Percentiles rank a stretch among this genome's conserved stretches.
These are phyloP conservation scores for Sturnira hondurensis DNA, from an alignment of 2,113 vertebrate genomes.

Conservation along the genomic window DNA sequence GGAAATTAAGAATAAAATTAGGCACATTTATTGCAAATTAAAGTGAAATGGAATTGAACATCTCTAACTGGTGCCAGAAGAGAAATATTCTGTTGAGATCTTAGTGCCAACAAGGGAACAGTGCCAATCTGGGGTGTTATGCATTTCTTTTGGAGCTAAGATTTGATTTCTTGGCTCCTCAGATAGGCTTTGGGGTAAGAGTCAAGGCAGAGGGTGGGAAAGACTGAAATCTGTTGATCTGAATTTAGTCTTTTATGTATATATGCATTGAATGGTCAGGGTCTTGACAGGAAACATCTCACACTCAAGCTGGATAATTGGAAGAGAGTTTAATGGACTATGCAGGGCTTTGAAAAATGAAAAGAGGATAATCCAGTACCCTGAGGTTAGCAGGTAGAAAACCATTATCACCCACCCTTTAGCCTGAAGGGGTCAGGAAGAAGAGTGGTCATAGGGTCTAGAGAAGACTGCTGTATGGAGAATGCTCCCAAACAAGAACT, in stretches of 20 bases:
- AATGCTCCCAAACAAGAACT: not conserved
- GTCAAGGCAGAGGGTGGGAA: not conserved
- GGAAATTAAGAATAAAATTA: constrained; percentile 82
- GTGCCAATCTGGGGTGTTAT: not conserved
- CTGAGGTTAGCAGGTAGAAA: not conserved
- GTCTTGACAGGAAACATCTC: not conserved
- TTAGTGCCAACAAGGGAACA: not conserved
- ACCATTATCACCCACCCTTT: not conserved
- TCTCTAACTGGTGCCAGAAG: constrained; percentile 60
- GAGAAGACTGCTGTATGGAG: not conserved
- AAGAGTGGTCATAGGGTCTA: not conserved
- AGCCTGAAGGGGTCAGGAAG: not conserved
- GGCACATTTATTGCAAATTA: constrained; percentile 86
- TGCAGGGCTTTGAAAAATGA: not conserved
- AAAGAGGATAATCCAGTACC: not conserved
- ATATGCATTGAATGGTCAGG: not conserved
- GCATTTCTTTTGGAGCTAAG: not conserved
- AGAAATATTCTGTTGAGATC: constrained; percentile 36
- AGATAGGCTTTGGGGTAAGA: not conserved
- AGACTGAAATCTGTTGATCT: not conserved
- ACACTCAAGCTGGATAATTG: not conserved
- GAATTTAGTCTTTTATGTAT: not conserved
- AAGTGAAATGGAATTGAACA: constrained; percentile 76
- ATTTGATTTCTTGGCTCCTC: not conserved
- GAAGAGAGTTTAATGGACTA: not conserved